Evolutionary conservation across 1,140 invertebrate genomes (phyloP).

Genomic region (Bombus balteatus): DNA sequence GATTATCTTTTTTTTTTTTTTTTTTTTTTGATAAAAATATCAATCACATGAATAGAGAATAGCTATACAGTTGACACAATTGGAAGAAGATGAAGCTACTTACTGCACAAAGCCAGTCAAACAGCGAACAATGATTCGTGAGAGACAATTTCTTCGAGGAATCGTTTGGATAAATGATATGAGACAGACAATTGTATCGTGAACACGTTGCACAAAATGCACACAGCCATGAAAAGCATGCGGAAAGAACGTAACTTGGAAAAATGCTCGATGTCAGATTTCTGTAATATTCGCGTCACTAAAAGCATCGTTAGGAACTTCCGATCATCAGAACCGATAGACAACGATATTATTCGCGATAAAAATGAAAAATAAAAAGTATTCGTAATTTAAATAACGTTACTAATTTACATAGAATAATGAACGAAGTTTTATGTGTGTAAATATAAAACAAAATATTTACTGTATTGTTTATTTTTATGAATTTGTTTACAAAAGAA

Average conservation of each 20-base stretch:
- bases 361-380: not conserved
- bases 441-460: conserved; percentile 17
- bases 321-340: not conserved
- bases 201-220: conserved; percentile 12
- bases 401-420: too few species aligned
- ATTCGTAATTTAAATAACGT: not conserved
- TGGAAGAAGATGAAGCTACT: conserved; percentile 31
- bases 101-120: conserved; percentile 8
- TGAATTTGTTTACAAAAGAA: conserved; percentile 36
- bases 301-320: not conserved
- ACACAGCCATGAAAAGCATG: not conserved
- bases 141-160: not conserved
- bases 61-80: not conserved
- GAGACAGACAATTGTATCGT: not conserved
- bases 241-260: not conserved
- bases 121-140: not conserved
- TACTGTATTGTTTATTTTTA: conserved; percentile 30
- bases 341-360: too few species aligned
- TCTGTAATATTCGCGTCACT: not conserved
- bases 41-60: not conserved
- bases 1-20: not conserved
- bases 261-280: not conserved
- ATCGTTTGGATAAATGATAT: not conserved
- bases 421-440: not conserved
- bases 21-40: not conserved